Evolutionary conservation across 1,140 invertebrate genomes (phyloP), one percentile per base, ranked within the genome.

Genomic region (Brachystomella parvula): DNA sequence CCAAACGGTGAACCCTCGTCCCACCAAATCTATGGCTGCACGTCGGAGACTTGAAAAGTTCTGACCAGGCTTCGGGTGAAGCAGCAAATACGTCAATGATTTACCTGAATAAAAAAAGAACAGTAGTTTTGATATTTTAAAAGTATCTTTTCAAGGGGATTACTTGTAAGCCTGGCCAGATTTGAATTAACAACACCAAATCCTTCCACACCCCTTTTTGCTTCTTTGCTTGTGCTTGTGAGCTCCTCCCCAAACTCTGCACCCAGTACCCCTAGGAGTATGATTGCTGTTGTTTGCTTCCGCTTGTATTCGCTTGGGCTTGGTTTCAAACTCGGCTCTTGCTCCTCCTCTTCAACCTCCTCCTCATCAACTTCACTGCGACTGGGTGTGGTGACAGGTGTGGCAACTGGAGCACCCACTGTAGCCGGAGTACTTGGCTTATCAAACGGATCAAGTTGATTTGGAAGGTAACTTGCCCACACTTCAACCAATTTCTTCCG

Each of bases 1-100:
- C 96, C 96, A 99, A 0, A 98, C 93, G 0, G 92, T 94, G 77
- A 99, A 99, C 30, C 96, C 96, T 57, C 96, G 83, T 0, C 96
- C 90, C 67, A 96, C 87, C 57, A 99, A 82, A 83, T 99, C 96
- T 53, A 99, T 96, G 2, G 96, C 94, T 21, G 96, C 95, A 68
- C 96, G 80, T 21, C 96, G 81, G 30, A 98, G 80, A 0, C 94
- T 86, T 19, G 94, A 96, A 78, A 96, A 89, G 17, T 32, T 57
- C 21, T 64, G 61, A 21, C 61, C 61, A 35, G 33, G 30, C 35
- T 61, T 35, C 39, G 93, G 89, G 28, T 92, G 86, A 49, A 96
- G 84, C n/a, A 99, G 81, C 12, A 99, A 80, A 81, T 97, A 94
- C 0, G 94, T 90, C 56, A 99, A 78, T 0, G 95, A 95, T 81